Percentiles rank a stretch among this genome's conserved stretches.
phyloP scores from a whole-genome alignment of 2,113 vertebrate species.

The Lepus americanus region DNA sequence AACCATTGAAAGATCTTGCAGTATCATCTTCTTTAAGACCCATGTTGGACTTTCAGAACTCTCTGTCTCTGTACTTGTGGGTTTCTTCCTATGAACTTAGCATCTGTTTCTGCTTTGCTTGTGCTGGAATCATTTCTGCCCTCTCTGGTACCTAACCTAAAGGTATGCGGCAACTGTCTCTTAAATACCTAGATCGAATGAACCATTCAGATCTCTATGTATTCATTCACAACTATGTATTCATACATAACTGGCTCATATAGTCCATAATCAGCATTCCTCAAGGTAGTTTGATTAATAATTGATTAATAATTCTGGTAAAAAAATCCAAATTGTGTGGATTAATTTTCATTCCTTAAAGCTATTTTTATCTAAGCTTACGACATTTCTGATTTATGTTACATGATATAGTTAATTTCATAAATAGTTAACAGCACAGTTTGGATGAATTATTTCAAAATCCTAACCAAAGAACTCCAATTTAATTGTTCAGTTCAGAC shows the following conservation, averaged over 20 bases:
- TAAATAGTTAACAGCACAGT: slow-evolving; percentile 26
- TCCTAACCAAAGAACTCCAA: background rate
- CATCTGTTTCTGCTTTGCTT: background rate
- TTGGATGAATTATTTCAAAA: slow-evolving; percentile 41
- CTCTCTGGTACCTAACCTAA: background rate
- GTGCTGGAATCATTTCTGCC: background rate
- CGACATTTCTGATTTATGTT: slow-evolving; percentile 34
- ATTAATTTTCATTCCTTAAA: slow-evolving; percentile 47
- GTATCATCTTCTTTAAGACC: background rate
- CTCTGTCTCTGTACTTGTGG: background rate
- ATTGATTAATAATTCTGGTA: background rate
- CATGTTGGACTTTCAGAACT: background rate
- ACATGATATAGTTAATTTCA: slow-evolving; percentile 34
- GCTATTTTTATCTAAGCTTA: background rate
- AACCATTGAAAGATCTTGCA: background rate
- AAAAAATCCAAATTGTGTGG: background rate
- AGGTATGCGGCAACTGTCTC: background rate
- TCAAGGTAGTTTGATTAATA: background rate
- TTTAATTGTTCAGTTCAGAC: background rate
- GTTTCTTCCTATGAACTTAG: background rate
- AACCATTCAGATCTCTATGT: background rate
- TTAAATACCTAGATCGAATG: slow-evolving; percentile 12
- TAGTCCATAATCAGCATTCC: background rate
- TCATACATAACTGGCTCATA: background rate
- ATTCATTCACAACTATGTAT: background rate